These are phyloP conservation scores for Callinectes sapidus DNA, from an alignment of 2,888 invertebrate genomes.

Conservation along the genomic window DNA sequence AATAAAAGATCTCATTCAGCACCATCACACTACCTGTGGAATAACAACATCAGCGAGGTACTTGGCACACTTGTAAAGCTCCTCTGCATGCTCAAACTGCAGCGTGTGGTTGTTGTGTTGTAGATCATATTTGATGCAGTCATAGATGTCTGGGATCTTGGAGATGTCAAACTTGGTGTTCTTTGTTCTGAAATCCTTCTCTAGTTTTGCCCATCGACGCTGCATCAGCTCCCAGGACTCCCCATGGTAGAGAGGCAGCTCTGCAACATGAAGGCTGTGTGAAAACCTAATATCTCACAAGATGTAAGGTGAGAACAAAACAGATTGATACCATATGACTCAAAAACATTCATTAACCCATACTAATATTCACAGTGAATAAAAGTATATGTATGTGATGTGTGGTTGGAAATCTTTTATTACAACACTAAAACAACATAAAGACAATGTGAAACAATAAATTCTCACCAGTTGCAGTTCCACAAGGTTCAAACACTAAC, in stretches of 20 bases:
- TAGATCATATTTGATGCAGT: conserved; percentile 98
- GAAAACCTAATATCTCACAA: background rate
- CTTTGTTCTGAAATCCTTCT: conserved; percentile 97
- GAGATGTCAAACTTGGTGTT: conserved; percentile 96
- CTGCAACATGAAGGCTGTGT: conserved; percentile 77
- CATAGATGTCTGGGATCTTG: conserved; percentile 99
- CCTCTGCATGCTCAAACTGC: conserved; percentile 84
- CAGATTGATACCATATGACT: too few relatives aligned
- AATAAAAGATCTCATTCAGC: background rate
- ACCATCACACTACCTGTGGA: conserved; percentile 84
- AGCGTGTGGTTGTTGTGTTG: conserved; percentile 87
- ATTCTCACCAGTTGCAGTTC: too few relatives aligned
- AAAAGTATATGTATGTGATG: too few relatives aligned
- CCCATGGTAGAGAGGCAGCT: conserved; percentile 95
- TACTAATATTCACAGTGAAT: too few relatives aligned
- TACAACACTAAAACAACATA: too few relatives aligned
- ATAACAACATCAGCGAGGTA: conserved; percentile 99
- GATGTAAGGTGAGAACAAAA: background rate
- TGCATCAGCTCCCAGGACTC: conserved; percentile 99
- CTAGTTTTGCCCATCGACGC: conserved; percentile 97
- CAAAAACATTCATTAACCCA: too few relatives aligned
- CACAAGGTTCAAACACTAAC: too few relatives aligned
- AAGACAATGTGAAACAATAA: too few relatives aligned
- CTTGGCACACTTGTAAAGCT: conserved; percentile 95
- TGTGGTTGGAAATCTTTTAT: too few relatives aligned